These are phyloP conservation scores for Phaonia tiefii DNA, from an alignment of 2,888 invertebrate genomes.

Conservation along the genomic window DNA sequence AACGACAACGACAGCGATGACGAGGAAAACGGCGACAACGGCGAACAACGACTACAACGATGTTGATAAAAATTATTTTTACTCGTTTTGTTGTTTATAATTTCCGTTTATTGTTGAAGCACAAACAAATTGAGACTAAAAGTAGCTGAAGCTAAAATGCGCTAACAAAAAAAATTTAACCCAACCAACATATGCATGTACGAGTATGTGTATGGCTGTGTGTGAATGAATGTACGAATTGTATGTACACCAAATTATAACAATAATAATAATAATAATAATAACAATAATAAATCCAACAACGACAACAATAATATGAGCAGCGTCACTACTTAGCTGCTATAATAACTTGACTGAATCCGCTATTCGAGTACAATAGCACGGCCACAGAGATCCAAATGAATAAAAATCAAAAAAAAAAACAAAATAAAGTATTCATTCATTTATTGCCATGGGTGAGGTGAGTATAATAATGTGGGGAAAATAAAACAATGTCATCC, in stretches of 20 bases:
- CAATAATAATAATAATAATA: constrained; percentile 44
- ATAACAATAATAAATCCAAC: constrained; percentile 33
- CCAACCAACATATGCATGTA: constrained; percentile 16
- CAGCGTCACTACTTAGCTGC: constrained; percentile 11
- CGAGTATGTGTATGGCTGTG: constrained; percentile 44
- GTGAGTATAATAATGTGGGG: constrained; percentile 16
- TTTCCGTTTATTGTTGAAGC: constrained; percentile 76
- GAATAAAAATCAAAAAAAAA: constrained; percentile 24
- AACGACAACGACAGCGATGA: too few relatives aligned
- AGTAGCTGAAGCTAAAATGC: constrained; percentile 68
- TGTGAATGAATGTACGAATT: constrained; percentile 6
- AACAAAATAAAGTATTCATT: constrained; percentile 30
- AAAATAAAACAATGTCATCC: too few relatives aligned
- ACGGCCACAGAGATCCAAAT: constrained; percentile 40
- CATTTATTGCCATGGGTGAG: constrained; percentile 30
- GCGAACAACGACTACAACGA: not conserved
- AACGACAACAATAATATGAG: constrained; percentile 39
- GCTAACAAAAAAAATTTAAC: constrained; percentile 30
- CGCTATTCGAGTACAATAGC: constrained; percentile 53
- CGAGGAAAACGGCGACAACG: too few relatives aligned
- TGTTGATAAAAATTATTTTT: constrained; percentile 23
- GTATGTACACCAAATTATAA: constrained; percentile 43
- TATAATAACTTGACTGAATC: constrained; percentile 51
- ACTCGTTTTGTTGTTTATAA: constrained; percentile 48
- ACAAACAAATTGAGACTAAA: constrained; percentile 78